Conservation (phyloP, 2,888 invertebrate species). For the Dryobotodes eremita region DNA sequence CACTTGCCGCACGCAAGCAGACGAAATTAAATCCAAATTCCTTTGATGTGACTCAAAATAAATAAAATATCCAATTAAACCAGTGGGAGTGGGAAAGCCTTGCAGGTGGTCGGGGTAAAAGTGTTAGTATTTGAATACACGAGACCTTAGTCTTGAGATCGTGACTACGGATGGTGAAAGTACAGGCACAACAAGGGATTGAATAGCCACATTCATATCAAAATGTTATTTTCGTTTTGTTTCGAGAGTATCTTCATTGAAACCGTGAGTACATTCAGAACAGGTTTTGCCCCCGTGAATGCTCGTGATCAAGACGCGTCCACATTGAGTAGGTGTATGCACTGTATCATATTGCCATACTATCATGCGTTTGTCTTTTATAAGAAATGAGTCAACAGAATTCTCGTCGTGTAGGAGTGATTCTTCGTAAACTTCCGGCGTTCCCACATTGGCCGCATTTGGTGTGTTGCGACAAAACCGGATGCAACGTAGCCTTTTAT, state of each 20-base stretch:
- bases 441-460: slow-evolving; percentile 79
- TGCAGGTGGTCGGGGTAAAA: slow-evolving; percentile 78
- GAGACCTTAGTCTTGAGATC: slow-evolving; percentile 70
- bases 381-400: slow-evolving; percentile 75
- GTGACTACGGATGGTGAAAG: slow-evolving; percentile 85
- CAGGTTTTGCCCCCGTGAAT: slow-evolving; percentile 58
- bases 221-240: slow-evolving; percentile 45
- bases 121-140: slow-evolving; percentile 70
- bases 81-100: slow-evolving; percentile 65
- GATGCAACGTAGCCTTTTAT: slow-evolving; percentile 81
- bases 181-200: slow-evolving; percentile 73
- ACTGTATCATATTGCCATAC: slow-evolving; percentile 61
- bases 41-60: slow-evolving; percentile 7
- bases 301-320: slow-evolving; percentile 42
- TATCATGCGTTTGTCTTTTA: slow-evolving; percentile 63
- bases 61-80: slow-evolving; percentile 42
- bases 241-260: slow-evolving; percentile 59
- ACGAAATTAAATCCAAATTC: slow-evolving; percentile 9
- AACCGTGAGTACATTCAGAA: slow-evolving; percentile 52
- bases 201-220: slow-evolving; percentile 65
- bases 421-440: slow-evolving; percentile 83
- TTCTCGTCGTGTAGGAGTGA: slow-evolving; percentile 78
- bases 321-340: slow-evolving; percentile 57
- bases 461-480: slow-evolving; percentile 78
- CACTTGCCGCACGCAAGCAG: slow-evolving; percentile 13